A percentile compares a stretch with the other conserved stretches of the same genome.
These are phyloP conservation scores for Ichneumoninae sp. DNA, from an alignment of 2,888 invertebrate species.

Conservation along the genomic window DNA sequence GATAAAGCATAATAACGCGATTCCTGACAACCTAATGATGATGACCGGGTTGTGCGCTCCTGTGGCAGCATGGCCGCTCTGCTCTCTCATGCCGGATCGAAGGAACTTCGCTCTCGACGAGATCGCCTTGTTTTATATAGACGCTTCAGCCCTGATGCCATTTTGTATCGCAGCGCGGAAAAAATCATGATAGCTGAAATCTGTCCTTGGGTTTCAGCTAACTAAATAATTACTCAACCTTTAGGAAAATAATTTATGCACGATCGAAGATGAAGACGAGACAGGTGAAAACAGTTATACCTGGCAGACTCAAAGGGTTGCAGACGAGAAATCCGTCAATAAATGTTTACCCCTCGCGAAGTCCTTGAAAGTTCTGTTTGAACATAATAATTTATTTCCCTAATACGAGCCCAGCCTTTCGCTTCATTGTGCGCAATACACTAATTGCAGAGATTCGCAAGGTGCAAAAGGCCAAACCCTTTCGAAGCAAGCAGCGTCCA, in stretches of 20 bases:
- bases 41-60: constrained; percentile 81
- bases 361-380: constrained; percentile 5
- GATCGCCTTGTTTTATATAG: constrained; percentile 5
- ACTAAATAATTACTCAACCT: background rate
- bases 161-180: constrained; percentile 78
- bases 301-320: constrained; percentile 48
- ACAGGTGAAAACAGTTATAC: constrained; percentile 36
- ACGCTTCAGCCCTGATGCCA: constrained; percentile 65
- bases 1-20: constrained; percentile 84
- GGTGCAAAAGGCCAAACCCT: constrained; percentile 60
- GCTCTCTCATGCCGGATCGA: constrained; percentile 66
- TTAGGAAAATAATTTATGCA: background rate
- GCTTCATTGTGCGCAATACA: constrained; percentile 39
- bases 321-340: constrained; percentile 5
- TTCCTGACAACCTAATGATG: constrained; percentile 83
- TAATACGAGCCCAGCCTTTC: constrained; percentile 20
- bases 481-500: constrained; percentile 12
- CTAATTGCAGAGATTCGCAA: constrained; percentile 54
- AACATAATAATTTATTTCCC: constrained; percentile 51
- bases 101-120: constrained; percentile 39
- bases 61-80: constrained; percentile 76
- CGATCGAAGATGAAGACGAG: background rate
- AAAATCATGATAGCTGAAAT: constrained; percentile 7
- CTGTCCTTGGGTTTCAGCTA: background rate
- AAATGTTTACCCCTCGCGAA: background rate